Percentiles rank a stretch among this genome's conserved stretches.
These are phyloP conservation scores for Aurelia sp. DNA, from an alignment of 30 jellyfish, hydroid and myxozoan species.

Conservation along the genomic window DNA sequence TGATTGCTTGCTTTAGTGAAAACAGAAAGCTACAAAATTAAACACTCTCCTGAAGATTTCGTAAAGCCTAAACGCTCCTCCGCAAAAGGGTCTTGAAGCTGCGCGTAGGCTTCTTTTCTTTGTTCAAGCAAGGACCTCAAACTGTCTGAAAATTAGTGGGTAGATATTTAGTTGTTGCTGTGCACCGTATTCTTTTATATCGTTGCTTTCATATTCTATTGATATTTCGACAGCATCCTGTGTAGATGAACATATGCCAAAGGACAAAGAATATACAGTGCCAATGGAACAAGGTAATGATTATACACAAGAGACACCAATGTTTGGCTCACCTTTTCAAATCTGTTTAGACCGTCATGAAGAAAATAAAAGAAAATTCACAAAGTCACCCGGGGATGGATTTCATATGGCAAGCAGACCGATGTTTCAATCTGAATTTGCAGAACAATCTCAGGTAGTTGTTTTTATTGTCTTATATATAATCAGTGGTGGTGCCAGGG, in stretches of 20 bases:
- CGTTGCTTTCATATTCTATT: too few relatives aligned
- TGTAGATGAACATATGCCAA: neutral
- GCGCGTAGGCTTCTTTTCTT: too few relatives aligned
- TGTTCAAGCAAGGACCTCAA: too few relatives aligned
- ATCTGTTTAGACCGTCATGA: conserved; percentile 35
- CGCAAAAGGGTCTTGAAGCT: too few relatives aligned
- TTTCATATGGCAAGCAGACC: conserved; percentile 61
- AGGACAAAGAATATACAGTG: neutral
- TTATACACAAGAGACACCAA: neutral
- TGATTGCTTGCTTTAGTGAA: too few relatives aligned
- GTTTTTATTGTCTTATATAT: neutral
- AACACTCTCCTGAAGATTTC: too few relatives aligned
- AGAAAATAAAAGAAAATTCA: conserved; percentile 14
- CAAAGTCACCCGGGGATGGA: conserved; percentile 71
- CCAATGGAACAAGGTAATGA: neutral
- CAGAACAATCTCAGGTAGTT: neutral
- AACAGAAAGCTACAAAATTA: too few relatives aligned
- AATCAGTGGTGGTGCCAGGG: too few relatives aligned
- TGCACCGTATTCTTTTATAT: too few relatives aligned
- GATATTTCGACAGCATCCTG: neutral
- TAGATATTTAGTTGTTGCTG: too few relatives aligned
- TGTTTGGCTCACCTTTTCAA: conserved; percentile 33
- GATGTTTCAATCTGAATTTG: conserved; percentile 24
- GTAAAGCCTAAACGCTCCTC: too few relatives aligned
- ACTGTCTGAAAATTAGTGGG: too few relatives aligned